Evolutionary conservation across 2,113 vertebrate species (phyloP).

Genomic region (Salvator merianae): DNA sequence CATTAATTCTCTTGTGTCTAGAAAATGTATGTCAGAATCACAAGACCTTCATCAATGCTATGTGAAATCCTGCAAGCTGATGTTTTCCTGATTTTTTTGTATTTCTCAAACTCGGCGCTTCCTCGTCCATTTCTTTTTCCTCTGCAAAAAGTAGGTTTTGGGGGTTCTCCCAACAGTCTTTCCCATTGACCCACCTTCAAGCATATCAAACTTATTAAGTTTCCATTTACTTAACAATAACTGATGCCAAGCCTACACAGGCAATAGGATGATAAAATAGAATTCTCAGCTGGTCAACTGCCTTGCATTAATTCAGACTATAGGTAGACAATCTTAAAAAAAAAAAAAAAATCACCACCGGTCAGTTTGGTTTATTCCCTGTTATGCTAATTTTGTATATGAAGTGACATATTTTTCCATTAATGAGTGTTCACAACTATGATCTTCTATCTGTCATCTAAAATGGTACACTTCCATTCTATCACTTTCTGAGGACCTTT

Average conservation of each 20-base stretch:
- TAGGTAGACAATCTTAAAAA: neutral
- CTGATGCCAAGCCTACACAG: neutral
- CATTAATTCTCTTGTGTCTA: conserved; percentile 36
- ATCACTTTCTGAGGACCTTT: too few relatives aligned
- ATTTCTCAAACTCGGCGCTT: conserved; percentile 11
- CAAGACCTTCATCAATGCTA: conserved; percentile 12
- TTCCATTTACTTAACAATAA: neutral
- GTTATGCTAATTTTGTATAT: neutral
- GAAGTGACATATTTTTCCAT: neutral
- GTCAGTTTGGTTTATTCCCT: neutral
- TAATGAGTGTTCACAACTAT: neutral
- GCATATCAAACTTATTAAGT: neutral
- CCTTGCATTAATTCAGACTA: neutral
- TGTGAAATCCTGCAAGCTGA: conserved; percentile 16
- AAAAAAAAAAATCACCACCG: neutral
- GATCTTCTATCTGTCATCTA: neutral
- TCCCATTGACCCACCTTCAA: neutral
- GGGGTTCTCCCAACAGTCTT: accelerated
- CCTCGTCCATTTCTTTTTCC: conserved; percentile 8
- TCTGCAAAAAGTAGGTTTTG: neutral
- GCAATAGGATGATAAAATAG: neutral
- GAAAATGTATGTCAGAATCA: conserved; percentile 27
- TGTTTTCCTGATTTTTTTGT: conserved; percentile 19
- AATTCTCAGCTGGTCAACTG: neutral
- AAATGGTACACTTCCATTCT: neutral